phyloP scores from a whole-genome alignment of 2,797 vertebrate species.

The Anolis apletophallus region DNA sequence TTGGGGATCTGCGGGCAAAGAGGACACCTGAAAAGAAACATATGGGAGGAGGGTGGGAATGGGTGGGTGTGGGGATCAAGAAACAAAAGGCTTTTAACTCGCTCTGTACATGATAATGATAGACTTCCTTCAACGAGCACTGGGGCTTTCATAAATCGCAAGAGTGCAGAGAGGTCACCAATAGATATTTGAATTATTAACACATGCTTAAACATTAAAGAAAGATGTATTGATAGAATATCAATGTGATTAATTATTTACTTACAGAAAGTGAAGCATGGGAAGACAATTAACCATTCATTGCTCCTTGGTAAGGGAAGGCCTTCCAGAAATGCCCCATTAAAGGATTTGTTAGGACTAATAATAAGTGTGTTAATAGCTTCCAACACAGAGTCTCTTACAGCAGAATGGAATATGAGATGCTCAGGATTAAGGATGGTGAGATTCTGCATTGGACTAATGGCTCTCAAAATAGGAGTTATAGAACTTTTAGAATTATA shows the following conservation, averaged over 20 bases:
- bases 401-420: constrained; percentile 36
- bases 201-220: constrained; percentile 88
- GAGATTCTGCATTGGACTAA: constrained; percentile 32
- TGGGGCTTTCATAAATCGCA: constrained; percentile 80
- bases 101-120: constrained; percentile 68
- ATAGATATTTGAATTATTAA: constrained; percentile 95
- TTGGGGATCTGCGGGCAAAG: constrained; percentile 37
- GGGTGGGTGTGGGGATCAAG: constrained; percentile 27
- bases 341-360: constrained; percentile 66
- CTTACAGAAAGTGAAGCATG: constrained; percentile 81
- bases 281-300: constrained; percentile 76
- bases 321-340: constrained; percentile 70
- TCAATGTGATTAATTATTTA: constrained; percentile 94
- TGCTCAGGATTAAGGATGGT: constrained; percentile 31
- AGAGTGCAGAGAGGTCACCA: constrained; percentile 80
- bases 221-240: constrained; percentile 92
- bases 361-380: constrained; percentile 62
- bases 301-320: constrained; percentile 68
- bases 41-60: constrained; percentile 1
- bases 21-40: constrained; percentile 47
- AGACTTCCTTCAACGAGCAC: constrained; percentile 79
- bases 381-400: constrained; percentile 56
- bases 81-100: constrained; percentile 79
- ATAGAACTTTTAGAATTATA: background rate
- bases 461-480: background rate